A percentile compares a stretch with the other conserved stretches of the same genome.
Evolutionary conservation across 2,888 invertebrate genomes (phyloP).

Genomic region (Mechanitis messenoides): DNA sequence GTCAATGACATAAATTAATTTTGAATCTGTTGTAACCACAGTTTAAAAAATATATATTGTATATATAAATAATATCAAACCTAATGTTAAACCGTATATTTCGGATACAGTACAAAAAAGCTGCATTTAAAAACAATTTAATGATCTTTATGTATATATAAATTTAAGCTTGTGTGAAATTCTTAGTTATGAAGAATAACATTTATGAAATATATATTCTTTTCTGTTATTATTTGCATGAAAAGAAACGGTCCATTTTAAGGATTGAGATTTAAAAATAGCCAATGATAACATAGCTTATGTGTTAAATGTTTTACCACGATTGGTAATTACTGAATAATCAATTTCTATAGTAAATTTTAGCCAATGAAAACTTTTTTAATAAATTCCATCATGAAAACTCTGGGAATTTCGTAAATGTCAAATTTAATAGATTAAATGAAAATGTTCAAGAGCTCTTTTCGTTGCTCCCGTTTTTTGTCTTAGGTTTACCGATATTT

Average conservation of each 20-base stretch:
- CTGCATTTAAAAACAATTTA: too few species aligned
- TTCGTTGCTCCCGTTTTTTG: conserved; percentile 29
- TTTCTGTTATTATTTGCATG: conserved; percentile 22
- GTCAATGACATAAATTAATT: conserved; percentile 21
- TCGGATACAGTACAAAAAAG: too few species aligned
- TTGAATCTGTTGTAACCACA: background rate
- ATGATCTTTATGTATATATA: too few species aligned
- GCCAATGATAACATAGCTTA: conserved; percentile 42
- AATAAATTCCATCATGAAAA: conserved; percentile 34
- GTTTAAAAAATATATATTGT: background rate
- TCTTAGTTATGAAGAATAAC: background rate
- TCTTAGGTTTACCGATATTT: conserved; percentile 26
- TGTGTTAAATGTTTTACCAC: conserved; percentile 53
- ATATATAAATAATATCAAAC: too few species aligned
- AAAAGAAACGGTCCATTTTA: conserved; percentile 35
- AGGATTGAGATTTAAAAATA: conserved; percentile 11
- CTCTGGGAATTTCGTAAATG: conserved; percentile 45
- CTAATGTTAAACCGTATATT: too few species aligned
- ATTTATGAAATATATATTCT: background rate
- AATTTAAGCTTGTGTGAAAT: background rate
- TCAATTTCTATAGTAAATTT: conserved; percentile 31
- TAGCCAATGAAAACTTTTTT: conserved; percentile 41
- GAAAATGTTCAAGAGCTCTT: conserved; percentile 37
- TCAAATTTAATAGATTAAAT: conserved; percentile 50
- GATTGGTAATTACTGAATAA: conserved; percentile 45